These are phyloP conservation scores for Pollimyrus isidori DNA, from an alignment of 2,113 vertebrate genomes.

Conservation along the genomic window DNA sequence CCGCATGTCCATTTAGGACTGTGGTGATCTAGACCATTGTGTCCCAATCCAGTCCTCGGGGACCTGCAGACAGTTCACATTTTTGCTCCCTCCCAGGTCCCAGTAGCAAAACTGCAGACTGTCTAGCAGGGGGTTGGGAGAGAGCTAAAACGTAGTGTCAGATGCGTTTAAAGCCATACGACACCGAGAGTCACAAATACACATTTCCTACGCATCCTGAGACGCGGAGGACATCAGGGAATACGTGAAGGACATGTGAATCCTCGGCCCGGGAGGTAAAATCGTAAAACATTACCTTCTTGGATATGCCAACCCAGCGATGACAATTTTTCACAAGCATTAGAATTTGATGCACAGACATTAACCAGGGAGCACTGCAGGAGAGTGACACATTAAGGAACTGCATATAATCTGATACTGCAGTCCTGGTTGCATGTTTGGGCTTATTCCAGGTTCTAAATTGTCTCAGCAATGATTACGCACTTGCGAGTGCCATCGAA, in stretches of 20 bases:
- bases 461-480: background rate
- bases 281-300: background rate
- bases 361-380: background rate
- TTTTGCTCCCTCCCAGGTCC: background rate
- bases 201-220: background rate
- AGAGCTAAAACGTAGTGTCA: background rate
- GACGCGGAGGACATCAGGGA: background rate
- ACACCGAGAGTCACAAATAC: background rate
- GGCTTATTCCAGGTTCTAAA: background rate
- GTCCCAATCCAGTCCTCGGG: background rate
- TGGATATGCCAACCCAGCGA: background rate
- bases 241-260: background rate
- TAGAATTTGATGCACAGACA: background rate
- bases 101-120: background rate
- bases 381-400: background rate
- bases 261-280: background rate
- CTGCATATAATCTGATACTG: background rate
- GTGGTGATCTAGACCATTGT: background rate
- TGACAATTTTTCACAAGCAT: background rate
- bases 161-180: background rate
- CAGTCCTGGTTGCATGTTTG: background rate
- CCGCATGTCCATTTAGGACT: background rate
- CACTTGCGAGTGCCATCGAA: background rate
- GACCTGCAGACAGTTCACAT: background rate
- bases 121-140: background rate